Conservation (phyloP, 1,140 invertebrate species). For the Babylonia areolata region DNA sequence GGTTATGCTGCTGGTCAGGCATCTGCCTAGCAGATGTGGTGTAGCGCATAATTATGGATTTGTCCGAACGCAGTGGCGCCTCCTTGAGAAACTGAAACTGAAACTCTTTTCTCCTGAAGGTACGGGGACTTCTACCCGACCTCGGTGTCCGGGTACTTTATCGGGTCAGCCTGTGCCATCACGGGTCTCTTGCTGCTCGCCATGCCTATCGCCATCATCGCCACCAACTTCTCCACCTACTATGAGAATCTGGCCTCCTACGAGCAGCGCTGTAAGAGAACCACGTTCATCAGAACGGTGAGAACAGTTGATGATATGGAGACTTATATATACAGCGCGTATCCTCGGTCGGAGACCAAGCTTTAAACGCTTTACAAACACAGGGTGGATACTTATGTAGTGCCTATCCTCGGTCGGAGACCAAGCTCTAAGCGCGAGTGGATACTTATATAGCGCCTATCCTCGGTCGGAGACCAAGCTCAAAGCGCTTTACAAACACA, state of each 20-base stretch:
- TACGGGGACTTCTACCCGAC: slow-evolving; percentile 75
- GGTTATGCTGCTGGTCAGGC: too few species aligned
- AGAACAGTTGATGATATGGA: background rate
- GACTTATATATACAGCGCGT: background rate
- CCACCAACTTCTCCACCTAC: slow-evolving; percentile 75
- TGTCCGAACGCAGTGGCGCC: too few species aligned
- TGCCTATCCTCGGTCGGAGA: too few species aligned
- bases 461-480: too few species aligned
- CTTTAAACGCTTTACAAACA: background rate
- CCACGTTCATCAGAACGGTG: slow-evolving; percentile 11
- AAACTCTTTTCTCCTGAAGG: too few species aligned
- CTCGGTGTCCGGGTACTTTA: slow-evolving; percentile 58
- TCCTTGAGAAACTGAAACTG: too few species aligned
- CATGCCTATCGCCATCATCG: slow-evolving; percentile 88
- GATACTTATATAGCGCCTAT: background rate
- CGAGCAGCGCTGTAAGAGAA: slow-evolving; percentile 30
- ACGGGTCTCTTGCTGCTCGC: slow-evolving; percentile 99
- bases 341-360: too few species aligned
- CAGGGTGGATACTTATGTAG: background rate
- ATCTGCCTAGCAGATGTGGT: too few species aligned
- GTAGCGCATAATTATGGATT: too few species aligned
- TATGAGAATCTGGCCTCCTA: slow-evolving; percentile 46
- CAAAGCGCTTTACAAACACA: too few species aligned
- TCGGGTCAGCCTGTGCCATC: slow-evolving; percentile 86
- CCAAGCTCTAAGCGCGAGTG: background rate